These are phyloP conservation scores for Leptinotarsa texana DNA, from an alignment of 1,140 invertebrate species.

Conservation along the genomic window DNA sequence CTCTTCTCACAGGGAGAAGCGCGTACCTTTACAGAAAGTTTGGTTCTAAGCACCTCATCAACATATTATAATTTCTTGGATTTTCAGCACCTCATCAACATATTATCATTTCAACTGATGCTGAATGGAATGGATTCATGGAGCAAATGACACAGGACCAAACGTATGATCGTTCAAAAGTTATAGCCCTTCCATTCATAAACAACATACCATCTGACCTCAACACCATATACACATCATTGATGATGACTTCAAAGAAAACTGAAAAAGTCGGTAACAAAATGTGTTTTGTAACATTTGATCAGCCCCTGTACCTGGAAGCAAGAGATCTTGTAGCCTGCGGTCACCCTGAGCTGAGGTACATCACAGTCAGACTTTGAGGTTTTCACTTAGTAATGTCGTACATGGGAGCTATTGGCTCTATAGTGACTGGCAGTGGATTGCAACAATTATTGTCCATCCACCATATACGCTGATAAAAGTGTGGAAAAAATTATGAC, in stretches of 20 bases:
- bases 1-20: not conserved
- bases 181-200: not conserved
- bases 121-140: not conserved
- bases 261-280: not conserved
- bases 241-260: not conserved
- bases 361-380: constrained; percentile 39
- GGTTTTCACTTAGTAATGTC: constrained; percentile 52
- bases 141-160: not conserved
- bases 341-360: not conserved
- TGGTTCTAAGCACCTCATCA: not conserved
- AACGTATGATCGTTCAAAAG: not conserved
- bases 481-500: constrained; percentile 54
- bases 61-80: not conserved
- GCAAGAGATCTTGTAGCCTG: constrained; percentile 32
- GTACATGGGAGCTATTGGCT: constrained; percentile 34
- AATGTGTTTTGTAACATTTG: constrained; percentile 47
- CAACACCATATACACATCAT: not conserved
- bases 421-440: constrained; percentile 37
- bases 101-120: not conserved
- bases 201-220: not conserved
- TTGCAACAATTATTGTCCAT: constrained; percentile 36
- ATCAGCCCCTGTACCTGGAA: constrained; percentile 34
- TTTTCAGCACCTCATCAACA: not conserved
- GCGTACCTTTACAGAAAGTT: not conserved
- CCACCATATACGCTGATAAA: constrained; percentile 34